Conservation (phyloP, 2,113 vertebrate species). For the Erinaceus europaeus region DNA sequence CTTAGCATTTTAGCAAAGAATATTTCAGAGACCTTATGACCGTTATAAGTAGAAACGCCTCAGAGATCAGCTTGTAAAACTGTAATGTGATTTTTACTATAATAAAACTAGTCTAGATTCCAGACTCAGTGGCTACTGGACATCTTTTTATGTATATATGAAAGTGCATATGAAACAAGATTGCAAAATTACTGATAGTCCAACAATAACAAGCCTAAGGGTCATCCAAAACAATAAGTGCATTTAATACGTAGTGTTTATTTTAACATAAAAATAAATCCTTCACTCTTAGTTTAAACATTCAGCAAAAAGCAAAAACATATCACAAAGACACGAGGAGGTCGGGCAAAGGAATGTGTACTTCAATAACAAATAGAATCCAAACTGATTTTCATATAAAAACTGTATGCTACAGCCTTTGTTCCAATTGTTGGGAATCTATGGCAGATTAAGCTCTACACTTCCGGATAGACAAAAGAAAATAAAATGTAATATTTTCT, state of each 20-base stretch:
- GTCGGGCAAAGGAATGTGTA: not conserved
- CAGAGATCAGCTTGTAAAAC: not conserved
- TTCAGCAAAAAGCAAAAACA: not conserved
- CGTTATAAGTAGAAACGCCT: not conserved
- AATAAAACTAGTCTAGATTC: not conserved
- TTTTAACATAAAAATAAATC: no score
- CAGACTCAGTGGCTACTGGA: not conserved
- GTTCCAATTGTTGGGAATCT: not conserved
- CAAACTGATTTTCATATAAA: not conserved
- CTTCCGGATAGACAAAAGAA: not conserved
- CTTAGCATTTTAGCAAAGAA: conserved; percentile 39
- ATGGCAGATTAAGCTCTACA: not conserved
- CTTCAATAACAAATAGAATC: not conserved
- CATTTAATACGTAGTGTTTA: no score
- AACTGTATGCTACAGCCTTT: fast-evolving
- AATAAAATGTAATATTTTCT: no score
- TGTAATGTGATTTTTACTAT: no score
- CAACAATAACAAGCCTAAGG: not conserved
- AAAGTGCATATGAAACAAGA: not conserved
- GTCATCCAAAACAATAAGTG: not conserved
- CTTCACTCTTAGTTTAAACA: not conserved
- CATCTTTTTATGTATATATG: not conserved
- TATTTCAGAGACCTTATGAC: not conserved
- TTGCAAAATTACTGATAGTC: not conserved
- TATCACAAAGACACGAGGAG: not conserved